Evolutionary conservation across 2,113 vertebrate species (phyloP).

Genomic region (Xenotilapia longispinis): DNA sequence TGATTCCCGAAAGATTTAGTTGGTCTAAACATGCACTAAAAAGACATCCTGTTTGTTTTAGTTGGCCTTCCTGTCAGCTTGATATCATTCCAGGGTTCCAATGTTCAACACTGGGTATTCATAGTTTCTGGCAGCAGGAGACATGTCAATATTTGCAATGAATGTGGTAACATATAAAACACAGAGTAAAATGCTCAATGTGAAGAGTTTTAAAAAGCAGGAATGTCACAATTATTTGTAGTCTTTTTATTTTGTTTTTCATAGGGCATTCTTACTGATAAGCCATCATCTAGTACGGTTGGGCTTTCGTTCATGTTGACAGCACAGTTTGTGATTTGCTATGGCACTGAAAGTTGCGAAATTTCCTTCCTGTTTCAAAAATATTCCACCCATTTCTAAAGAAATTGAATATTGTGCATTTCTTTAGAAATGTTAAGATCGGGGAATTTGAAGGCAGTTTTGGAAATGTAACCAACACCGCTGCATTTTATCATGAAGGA

Average conservation of each 20-base stretch:
- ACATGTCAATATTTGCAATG: not conserved
- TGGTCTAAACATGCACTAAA: slow-evolving; percentile 41
- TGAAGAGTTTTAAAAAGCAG: not conserved
- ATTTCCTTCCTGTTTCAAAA: not conserved
- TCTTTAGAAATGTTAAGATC: not conserved
- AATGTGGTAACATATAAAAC: not conserved
- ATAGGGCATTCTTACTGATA: not conserved
- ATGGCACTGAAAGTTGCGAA: not conserved
- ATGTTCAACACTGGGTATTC: not conserved
- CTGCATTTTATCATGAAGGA: not conserved
- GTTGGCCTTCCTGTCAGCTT: slow-evolving; percentile 39
- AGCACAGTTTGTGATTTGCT: not conserved
- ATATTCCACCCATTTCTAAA: not conserved
- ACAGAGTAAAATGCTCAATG: not conserved
- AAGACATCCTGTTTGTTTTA: slow-evolving; percentile 62
- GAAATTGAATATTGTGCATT: not conserved
- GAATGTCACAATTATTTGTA: not conserved
- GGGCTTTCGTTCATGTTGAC: not conserved
- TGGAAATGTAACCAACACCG: not conserved
- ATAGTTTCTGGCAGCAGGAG: not conserved
- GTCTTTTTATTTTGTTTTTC: not conserved
- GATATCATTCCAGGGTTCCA: slow-evolving; percentile 19
- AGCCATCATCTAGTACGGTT: not conserved
- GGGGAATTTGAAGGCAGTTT: not conserved
- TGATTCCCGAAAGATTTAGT: slow-evolving; percentile 29